Percentiles rank a stretch among this genome's conserved stretches.
Conservation (phyloP, 2,888 invertebrate species). For the Molorchus minor region DNA sequence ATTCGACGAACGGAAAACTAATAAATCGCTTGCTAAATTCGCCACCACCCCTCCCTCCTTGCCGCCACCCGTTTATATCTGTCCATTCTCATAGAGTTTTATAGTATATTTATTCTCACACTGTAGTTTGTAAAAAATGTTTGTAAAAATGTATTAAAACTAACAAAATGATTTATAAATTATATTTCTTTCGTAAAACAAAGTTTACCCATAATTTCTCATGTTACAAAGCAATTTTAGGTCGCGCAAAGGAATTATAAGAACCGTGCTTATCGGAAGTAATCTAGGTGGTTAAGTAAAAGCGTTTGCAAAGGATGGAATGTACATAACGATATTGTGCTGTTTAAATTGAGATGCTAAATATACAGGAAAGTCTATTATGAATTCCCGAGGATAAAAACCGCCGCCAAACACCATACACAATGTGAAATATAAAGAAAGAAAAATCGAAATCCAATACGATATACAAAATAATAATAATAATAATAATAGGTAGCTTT, state of each 20-base stretch:
- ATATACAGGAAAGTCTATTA: too few species aligned
- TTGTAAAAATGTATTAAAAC: background rate
- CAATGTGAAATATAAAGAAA: too few species aligned
- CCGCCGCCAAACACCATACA: too few species aligned
- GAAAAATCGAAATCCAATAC: too few species aligned
- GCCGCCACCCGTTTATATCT: background rate
- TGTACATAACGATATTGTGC: too few species aligned
- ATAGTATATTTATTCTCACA: background rate
- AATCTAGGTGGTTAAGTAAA: conserved; percentile 3
- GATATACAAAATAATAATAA: too few species aligned
- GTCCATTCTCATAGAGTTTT: background rate
- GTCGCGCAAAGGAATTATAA: background rate
- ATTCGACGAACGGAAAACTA: background rate
- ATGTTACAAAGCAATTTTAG: background rate
- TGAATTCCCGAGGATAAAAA: too few species aligned
- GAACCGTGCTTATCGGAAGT: background rate
- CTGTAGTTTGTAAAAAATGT: background rate
- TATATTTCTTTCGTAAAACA: background rate
- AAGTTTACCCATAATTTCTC: background rate
- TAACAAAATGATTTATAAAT: background rate
- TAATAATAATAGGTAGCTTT: too few species aligned
- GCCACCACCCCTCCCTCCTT: too few species aligned
- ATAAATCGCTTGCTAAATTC: too few species aligned
- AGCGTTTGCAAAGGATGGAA: background rate
- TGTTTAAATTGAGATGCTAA: too few species aligned